These are phyloP conservation scores for Struthio camelus DNA, from an alignment of 2,113 vertebrate species.

Conservation along the genomic window DNA sequence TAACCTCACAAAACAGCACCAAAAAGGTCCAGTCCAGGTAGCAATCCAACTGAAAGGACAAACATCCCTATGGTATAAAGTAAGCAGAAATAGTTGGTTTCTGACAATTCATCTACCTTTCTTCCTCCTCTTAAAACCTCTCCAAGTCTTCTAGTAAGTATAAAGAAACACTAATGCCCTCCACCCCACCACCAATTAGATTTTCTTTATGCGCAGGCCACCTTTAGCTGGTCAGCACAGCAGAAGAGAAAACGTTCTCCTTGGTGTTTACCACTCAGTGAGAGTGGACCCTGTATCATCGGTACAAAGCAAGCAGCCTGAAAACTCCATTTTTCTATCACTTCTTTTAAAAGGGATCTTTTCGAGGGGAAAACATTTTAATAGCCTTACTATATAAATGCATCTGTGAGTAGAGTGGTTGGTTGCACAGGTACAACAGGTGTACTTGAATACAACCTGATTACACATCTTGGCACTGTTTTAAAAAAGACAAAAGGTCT, in stretches of 20 bases:
- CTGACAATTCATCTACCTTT: neutral
- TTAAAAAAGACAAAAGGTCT: neutral
- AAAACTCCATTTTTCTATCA: neutral
- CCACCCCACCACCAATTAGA: neutral
- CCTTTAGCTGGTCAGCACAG: neutral
- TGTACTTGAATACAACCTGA: neutral
- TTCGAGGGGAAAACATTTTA: neutral
- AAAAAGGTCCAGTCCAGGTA: neutral
- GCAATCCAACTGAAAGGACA: neutral
- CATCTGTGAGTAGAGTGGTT: neutral
- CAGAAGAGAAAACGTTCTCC: neutral
- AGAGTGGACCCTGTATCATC: neutral
- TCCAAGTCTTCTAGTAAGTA: neutral
- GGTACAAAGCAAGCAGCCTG: neutral
- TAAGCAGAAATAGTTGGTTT: neutral
- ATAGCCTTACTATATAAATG: neutral
- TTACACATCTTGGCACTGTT: rapidly evolving
- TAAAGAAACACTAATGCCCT: neutral
- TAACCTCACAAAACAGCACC: neutral
- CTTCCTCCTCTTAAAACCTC: neutral
- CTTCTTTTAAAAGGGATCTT: neutral
- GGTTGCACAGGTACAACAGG: neutral
- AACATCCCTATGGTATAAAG: neutral
- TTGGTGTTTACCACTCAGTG: neutral
- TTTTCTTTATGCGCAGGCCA: neutral